Conservation (phyloP, 2,113 vertebrate species). For the Anas platyrhynchos region DNA sequence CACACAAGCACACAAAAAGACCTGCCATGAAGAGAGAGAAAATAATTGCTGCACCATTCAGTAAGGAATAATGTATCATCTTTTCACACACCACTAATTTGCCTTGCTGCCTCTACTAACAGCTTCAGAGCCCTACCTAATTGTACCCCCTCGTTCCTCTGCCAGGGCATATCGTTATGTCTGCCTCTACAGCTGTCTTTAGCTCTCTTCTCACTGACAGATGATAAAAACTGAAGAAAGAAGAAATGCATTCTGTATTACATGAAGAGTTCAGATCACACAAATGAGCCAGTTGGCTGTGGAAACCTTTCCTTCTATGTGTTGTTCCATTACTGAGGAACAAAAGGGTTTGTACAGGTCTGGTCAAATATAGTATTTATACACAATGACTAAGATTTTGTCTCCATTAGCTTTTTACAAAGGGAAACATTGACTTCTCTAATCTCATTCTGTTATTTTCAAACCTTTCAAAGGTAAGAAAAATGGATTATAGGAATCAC, state of each 20-base stretch:
- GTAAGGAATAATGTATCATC: neutral
- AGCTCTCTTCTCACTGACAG: neutral
- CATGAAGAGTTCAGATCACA: neutral
- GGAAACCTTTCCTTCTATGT: neutral
- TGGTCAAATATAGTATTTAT: neutral
- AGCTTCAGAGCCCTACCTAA: conserved; percentile 31
- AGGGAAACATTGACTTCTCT: neutral
- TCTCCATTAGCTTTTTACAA: neutral
- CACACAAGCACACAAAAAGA: neutral
- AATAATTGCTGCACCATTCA: conserved; percentile 32
- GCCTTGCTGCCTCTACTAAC: conserved; percentile 10
- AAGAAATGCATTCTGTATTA: conserved; percentile 8
- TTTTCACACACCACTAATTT: conserved; percentile 33
- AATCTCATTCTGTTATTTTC: neutral
- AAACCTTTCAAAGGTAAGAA: neutral
- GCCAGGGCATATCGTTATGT: neutral
- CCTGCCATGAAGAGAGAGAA: neutral
- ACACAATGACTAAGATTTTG: neutral
- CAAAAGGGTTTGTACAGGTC: neutral
- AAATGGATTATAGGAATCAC: neutral
- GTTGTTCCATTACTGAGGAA: neutral
- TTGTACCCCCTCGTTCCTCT: neutral
- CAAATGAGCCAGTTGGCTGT: neutral
- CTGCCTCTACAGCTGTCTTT: neutral
- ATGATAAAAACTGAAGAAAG: neutral